phyloP scores from a whole-genome alignment of 2,113 vertebrate genomes.

The Menura novaehollandiae region DNA sequence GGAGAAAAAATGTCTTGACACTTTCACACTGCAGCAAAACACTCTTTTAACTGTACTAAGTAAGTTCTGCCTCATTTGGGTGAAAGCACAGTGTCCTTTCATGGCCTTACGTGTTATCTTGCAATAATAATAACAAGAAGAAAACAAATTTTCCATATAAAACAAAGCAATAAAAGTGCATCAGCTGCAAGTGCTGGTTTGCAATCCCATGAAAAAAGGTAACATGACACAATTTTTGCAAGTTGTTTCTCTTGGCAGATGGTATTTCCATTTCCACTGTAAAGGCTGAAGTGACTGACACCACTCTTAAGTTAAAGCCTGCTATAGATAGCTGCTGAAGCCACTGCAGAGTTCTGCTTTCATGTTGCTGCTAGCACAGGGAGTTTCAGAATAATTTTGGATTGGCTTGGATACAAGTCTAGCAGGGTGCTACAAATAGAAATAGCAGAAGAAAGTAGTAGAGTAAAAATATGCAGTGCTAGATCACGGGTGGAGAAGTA shows the following conservation, averaged over 20 bases:
- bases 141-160: neutral
- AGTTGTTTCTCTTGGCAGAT: neutral
- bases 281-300: neutral
- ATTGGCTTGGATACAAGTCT: slow-evolving; percentile 55
- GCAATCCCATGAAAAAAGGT: neutral
- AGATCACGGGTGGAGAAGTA: slow-evolving; percentile 11
- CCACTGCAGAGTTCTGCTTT: slow-evolving; percentile 54
- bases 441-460: slow-evolving; percentile 60
- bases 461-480: slow-evolving; percentile 30
- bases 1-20: neutral
- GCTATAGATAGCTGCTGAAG: neutral
- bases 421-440: slow-evolving; percentile 55
- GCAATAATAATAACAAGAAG: neutral
- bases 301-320: neutral
- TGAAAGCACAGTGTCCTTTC: neutral
- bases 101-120: neutral
- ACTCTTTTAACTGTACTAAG: neutral
- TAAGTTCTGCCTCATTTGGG: neutral
- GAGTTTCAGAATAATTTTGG: slow-evolving; percentile 51
- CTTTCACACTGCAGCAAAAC: neutral
- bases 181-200: neutral
- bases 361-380: slow-evolving; percentile 12
- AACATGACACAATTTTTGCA: neutral
- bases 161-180: neutral
- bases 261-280: neutral